phyloP scores from a whole-genome alignment of 1,140 invertebrate species.

The Aricia agestis region DNA sequence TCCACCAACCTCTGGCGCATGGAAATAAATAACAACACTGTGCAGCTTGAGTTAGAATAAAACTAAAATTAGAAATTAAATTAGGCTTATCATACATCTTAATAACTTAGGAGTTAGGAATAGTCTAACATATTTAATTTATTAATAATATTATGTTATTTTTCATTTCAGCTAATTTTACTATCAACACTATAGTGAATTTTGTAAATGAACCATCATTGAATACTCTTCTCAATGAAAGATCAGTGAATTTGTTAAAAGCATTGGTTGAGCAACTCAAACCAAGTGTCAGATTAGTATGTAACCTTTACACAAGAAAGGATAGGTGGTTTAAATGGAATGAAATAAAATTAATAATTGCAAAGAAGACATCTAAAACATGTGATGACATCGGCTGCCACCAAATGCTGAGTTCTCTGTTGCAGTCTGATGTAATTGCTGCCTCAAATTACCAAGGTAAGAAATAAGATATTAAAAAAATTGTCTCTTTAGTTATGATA shows the following conservation, averaged over 20 bases:
- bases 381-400: constrained; percentile 32
- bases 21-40: too few relatives aligned
- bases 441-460: constrained; percentile 29
- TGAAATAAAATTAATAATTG: constrained; percentile 30
- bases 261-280: constrained; percentile 34
- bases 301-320: constrained; percentile 53
- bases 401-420: constrained; percentile 33
- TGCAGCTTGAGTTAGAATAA: too few relatives aligned
- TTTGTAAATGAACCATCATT: constrained; percentile 38
- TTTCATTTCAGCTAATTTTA: constrained; percentile 45
- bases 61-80: too few relatives aligned
- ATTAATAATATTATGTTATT: too few relatives aligned
- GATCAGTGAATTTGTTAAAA: constrained; percentile 33
- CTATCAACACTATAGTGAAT: constrained; percentile 45
- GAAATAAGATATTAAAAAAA: neutral
- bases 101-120: too few relatives aligned
- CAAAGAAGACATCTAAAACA: constrained; percentile 21
- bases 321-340: constrained; percentile 44
- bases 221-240: constrained; percentile 35
- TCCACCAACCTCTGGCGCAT: too few relatives aligned
- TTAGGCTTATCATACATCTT: too few relatives aligned
- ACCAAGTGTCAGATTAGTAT: constrained; percentile 44
- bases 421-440: constrained; percentile 31
- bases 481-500: too few relatives aligned
- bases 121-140: too few relatives aligned